Percentiles rank a stretch among this genome's conserved stretches.
Conservation (phyloP, 2,888 invertebrate genomes). For the Atethmia centrago region DNA sequence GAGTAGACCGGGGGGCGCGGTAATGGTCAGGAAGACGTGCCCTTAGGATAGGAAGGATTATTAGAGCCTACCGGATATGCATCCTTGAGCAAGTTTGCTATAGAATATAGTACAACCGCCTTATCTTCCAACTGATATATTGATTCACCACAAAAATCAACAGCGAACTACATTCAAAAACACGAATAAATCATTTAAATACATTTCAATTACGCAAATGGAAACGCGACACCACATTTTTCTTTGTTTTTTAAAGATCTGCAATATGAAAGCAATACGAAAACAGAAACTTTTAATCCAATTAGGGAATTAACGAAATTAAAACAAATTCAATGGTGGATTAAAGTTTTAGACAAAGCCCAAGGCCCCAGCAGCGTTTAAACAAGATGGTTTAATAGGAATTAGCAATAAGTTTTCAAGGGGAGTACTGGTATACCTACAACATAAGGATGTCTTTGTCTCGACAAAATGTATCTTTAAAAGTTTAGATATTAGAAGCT, state of each 20-base stretch:
- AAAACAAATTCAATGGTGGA: slow-evolving; percentile 39
- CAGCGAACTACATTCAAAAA: slow-evolving; percentile 23
- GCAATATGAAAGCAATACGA: slow-evolving; percentile 14
- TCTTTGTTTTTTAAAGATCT: slow-evolving; percentile 16
- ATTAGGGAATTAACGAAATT: slow-evolving; percentile 49
- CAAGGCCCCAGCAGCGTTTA: slow-evolving; percentile 11
- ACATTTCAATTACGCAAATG: slow-evolving; percentile 33
- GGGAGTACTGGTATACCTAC: background rate
- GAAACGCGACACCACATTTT: slow-evolving; percentile 16
- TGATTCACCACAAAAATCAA: background rate
- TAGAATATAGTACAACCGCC: background rate
- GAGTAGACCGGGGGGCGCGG: no score
- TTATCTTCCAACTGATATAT: background rate
- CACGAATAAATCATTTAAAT: slow-evolving; percentile 24
- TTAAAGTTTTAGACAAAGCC: slow-evolving; percentile 38
- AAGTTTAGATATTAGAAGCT: background rate
- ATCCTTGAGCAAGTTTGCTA: no score
- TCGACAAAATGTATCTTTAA: background rate
- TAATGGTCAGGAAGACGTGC: no score
- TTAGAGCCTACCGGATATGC: no score
- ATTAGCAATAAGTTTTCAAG: slow-evolving; percentile 8
- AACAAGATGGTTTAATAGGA: slow-evolving; percentile 12
- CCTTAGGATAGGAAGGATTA: no score
- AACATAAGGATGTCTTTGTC: background rate
- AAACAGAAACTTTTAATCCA: slow-evolving; percentile 37